phyloP scores from a whole-genome alignment of 2,888 invertebrate genomes.

The Heteromurus nitidus region DNA sequence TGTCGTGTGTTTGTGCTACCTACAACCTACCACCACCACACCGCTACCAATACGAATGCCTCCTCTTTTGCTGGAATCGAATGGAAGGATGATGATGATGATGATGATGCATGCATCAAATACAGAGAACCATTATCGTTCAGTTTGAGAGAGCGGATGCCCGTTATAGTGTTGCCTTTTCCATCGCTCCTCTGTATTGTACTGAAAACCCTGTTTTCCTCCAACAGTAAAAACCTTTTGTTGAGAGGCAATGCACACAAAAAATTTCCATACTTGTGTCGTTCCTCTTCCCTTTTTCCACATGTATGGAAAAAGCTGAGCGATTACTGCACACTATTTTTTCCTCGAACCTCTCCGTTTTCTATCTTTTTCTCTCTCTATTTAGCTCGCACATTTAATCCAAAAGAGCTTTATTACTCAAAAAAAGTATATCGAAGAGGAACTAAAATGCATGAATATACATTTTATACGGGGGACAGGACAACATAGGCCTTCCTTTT shows the following conservation, averaged over 20 bases:
- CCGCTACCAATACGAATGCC: too few species aligned
- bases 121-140: constrained; percentile 54
- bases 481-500: too few species aligned
- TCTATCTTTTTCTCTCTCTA: constrained; percentile 7
- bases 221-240: constrained; percentile 38
- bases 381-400: constrained; percentile 39
- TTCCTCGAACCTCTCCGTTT: not conserved
- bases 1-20: not conserved
- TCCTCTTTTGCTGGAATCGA: too few species aligned
- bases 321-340: too few species aligned
- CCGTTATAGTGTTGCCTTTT: constrained; percentile 29
- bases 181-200: not conserved
- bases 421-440: constrained; percentile 16
- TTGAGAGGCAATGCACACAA: constrained; percentile 3
- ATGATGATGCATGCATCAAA: constrained; percentile 33
- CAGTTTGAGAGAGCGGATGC: constrained; percentile 36
- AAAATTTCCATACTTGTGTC: constrained; percentile 47
- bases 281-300: too few species aligned
- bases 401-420: constrained; percentile 32
- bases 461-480: not conserved
- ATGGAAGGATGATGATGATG: too few species aligned
- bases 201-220: not conserved
- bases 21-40: not conserved
- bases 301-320: not conserved
- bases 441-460: too few species aligned